A percentile compares a stretch with the other conserved stretches of the same genome.
These are phyloP conservation scores for Apis dorsata DNA, from an alignment of 1,140 invertebrate species.

Conservation along the genomic window DNA sequence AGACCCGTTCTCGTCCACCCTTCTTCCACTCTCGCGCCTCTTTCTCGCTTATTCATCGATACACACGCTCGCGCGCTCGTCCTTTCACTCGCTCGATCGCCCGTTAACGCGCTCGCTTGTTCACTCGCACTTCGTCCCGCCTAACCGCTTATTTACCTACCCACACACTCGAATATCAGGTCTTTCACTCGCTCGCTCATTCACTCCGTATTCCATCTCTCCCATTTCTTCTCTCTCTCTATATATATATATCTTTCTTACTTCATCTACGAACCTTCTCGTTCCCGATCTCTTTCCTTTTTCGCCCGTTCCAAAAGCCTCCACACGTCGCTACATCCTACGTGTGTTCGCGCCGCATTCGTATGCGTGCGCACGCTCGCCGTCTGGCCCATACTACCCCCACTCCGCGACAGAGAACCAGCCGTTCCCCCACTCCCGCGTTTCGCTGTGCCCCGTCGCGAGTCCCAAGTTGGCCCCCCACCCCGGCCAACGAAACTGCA, in stretches of 20 bases:
- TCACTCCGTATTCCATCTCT: background rate
- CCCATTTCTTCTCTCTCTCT: background rate
- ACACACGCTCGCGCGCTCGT: background rate
- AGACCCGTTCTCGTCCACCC: constrained; percentile 62
- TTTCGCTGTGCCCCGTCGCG: constrained; percentile 43
- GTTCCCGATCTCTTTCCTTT: background rate
- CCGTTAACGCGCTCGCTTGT: constrained; percentile 21
- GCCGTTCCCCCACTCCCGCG: constrained; percentile 50
- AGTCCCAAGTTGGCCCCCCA: constrained; percentile 61
- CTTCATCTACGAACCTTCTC: background rate
- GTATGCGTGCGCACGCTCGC: background rate
- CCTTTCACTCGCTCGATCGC: constrained; percentile 38
- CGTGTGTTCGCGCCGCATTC: background rate
- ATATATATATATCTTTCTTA: background rate
- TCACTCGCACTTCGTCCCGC: constrained; percentile 13
- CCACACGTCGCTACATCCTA: background rate
- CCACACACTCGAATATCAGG: background rate
- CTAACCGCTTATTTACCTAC: constrained; percentile 33
- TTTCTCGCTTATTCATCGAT: constrained; percentile 40
- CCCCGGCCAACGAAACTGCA: constrained; percentile 61
- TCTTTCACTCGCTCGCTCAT: constrained; percentile 19
- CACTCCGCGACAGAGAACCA: constrained; percentile 20
- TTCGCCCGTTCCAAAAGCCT: too few species aligned
- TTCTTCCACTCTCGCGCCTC: background rate
- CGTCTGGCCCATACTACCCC: constrained; percentile 26